Evolutionary conservation across 2,888 invertebrate species (phyloP), one percentile per base, ranked within the genome.

Genomic region (Mylabris sibirica): DNA sequence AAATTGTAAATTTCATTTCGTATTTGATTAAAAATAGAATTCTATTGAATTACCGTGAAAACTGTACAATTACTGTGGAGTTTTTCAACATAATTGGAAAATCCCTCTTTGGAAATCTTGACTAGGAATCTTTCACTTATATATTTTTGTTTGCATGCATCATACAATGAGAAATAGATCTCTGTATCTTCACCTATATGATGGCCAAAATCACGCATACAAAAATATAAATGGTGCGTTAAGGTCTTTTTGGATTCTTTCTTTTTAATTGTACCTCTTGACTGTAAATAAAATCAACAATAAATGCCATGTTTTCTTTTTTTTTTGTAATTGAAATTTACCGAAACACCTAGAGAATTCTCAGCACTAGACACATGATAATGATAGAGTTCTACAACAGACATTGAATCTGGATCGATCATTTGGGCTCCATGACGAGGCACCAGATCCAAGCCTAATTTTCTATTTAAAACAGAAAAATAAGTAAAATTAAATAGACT

Each of bases 71-170:
- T 95, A 79, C 93, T 93, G 83, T 95, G 93, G 77, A 95, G 85
- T 80, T 95, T 92, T 79, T 96, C 95, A 72, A 95, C 91, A 83
- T 96, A 94, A 84, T 94, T 94, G 17, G 95, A 93, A 85, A 95
- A 94, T 14, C 96, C 96, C 79, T 96, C 95, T 84, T 94, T 94
- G 74, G 94, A 93, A 84, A 96, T 93, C 83, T 91, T 90, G 77
- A 97, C 94, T 80, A 96, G 88, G 86, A 96, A 97, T 73, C 96
- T 88, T 85, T 97, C 97, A 66, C 96, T 95, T 70, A 97, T 87
- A 74, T 93, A 94, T 78, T 91, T 92, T 78, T 89, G 90, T 78
- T 91, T 89, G 76, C 90, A 89, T 22, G 91, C 90, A 83, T 97
- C 96, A 83, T 94, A 97, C 0, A 97, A 86, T 79, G 93, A 94